phyloP scores from a whole-genome alignment of 2,797 vertebrate genomes.

The Threskiornis aethiopicus region DNA sequence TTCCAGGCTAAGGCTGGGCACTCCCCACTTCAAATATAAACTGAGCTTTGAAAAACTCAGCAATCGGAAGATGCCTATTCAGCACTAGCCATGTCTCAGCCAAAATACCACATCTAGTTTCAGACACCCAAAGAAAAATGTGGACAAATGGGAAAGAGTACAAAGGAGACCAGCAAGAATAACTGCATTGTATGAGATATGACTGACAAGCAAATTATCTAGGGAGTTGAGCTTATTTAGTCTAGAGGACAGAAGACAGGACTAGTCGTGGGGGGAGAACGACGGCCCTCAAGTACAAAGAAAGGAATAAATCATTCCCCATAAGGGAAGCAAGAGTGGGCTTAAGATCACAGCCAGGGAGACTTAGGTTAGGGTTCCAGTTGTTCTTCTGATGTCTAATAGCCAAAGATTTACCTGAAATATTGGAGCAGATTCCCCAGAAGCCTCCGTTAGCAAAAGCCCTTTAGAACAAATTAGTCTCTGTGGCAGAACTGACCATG shows the following conservation, averaged over 20 bases:
- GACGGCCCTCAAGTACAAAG: not conserved
- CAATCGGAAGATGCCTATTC: not conserved
- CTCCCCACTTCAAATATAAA: not conserved
- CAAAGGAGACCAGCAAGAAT: constrained; percentile 7
- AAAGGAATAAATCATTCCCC: not conserved
- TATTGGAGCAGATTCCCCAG: not conserved
- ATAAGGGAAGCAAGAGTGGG: not conserved
- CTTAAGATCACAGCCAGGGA: not conserved
- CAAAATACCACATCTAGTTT: not conserved
- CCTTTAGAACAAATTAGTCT: not conserved
- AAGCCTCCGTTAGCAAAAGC: not conserved
- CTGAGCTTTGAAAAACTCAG: not conserved
- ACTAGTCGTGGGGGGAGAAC: not conserved
- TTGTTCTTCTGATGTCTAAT: not conserved
- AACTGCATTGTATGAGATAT: not conserved
- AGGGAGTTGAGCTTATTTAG: constrained; percentile 3
- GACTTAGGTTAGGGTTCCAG: not conserved
- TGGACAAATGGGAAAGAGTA: not conserved
- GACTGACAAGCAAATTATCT: constrained; percentile 34
- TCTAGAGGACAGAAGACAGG: not conserved
- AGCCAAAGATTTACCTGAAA: not conserved
- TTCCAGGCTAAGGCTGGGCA: not conserved
- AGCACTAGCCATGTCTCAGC: not conserved
- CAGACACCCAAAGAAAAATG: not conserved
- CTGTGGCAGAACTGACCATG: not conserved